These are phyloP conservation scores for Vultur gryphus DNA, from an alignment of 2,797 vertebrate genomes.

Conservation along the genomic window DNA sequence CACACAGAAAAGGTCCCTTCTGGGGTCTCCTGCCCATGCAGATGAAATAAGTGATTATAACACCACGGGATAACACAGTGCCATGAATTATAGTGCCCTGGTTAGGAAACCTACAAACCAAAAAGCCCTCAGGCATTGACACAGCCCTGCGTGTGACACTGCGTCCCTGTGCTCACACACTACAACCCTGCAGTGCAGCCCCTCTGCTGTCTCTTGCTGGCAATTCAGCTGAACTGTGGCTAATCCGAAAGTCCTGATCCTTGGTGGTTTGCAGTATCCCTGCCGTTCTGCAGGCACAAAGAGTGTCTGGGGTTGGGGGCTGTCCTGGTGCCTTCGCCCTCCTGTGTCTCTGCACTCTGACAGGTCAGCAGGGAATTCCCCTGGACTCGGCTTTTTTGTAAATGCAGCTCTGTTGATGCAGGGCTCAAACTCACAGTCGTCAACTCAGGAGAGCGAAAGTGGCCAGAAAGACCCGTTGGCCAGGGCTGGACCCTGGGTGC, in stretches of 20 bases:
- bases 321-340: not conserved
- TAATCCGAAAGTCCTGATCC: not conserved
- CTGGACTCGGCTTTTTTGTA: not conserved
- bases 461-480: not conserved
- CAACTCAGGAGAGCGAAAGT: not conserved
- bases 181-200: not conserved
- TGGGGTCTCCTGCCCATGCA: not conserved
- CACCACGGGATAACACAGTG: not conserved
- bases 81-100: not conserved
- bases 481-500: not conserved
- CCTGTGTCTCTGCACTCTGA: not conserved
- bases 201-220: not conserved
- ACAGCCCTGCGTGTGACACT: rapidly evolving
- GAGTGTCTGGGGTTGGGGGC: not conserved
- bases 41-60: not conserved
- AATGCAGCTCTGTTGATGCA: not conserved
- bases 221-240: not conserved
- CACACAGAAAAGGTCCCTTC: not conserved
- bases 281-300: not conserved
- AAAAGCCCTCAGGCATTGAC: too few relatives aligned
- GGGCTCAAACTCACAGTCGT: not conserved
- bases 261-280: not conserved
- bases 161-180: not conserved
- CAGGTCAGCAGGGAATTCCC: too few relatives aligned
- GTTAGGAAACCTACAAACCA: too few relatives aligned